Conservation (phyloP, 2,113 vertebrate species). For the Toxotes chatareus region DNA sequence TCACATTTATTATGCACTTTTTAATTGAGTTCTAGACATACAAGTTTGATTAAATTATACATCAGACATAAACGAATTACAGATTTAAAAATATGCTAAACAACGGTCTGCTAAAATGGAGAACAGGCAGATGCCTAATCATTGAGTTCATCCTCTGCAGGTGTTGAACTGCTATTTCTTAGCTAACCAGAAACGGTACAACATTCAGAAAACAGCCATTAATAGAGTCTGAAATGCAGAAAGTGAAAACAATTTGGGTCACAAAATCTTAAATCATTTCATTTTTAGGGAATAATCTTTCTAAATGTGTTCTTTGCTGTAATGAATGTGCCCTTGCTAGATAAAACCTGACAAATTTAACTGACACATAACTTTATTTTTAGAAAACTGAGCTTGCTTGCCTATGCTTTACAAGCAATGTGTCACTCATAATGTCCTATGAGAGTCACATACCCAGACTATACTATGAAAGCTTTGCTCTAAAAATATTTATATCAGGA, state of each 20-base stretch:
- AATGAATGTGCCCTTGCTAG: neutral
- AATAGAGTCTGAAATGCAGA: neutral
- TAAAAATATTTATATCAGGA: neutral
- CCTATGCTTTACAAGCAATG: neutral
- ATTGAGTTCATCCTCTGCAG: constrained; percentile 2
- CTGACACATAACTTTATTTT: neutral
- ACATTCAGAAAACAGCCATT: neutral
- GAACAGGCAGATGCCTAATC: neutral
- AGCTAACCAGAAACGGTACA: neutral
- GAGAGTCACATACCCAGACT: neutral
- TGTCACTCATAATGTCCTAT: neutral
- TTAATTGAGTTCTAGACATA: neutral
- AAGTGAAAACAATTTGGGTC: neutral
- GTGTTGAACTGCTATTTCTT: neutral
- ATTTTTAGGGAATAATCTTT: neutral
- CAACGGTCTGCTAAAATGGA: neutral
- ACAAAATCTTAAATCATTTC: neutral
- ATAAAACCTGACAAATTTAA: neutral
- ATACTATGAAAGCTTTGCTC: neutral
- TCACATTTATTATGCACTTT: neutral
- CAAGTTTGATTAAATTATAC: neutral
- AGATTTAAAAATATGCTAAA: neutral
- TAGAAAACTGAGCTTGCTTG: neutral
- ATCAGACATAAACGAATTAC: neutral
- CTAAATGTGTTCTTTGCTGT: neutral